Evolutionary conservation across 2,113 vertebrate species (phyloP).

Genomic region (Bos javanicus): DNA sequence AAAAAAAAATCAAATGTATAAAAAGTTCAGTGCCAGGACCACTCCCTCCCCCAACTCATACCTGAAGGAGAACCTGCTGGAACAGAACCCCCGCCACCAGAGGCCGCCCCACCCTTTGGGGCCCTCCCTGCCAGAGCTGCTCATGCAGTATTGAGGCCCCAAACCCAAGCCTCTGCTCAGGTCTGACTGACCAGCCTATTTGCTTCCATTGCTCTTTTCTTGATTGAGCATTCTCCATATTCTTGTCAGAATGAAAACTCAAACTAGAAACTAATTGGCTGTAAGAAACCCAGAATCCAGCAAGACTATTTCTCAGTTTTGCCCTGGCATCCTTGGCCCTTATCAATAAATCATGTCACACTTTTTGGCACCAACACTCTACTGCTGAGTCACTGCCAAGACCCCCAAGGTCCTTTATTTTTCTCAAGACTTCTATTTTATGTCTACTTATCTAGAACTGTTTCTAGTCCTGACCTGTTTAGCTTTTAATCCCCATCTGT

Average conservation of each 20-base stretch:
- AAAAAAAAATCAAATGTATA: background rate
- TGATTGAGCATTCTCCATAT: background rate
- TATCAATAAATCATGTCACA: background rate
- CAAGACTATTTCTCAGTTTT: background rate
- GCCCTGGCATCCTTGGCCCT: background rate
- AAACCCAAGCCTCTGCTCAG: background rate
- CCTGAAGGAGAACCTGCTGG: background rate
- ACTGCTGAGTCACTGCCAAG: background rate
- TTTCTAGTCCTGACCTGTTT: background rate
- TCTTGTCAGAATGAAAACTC: slow-evolving; percentile 24
- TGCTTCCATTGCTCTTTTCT: background rate
- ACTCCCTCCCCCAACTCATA: background rate
- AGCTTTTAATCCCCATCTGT: background rate
- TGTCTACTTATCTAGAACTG: background rate
- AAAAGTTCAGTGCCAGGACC: background rate
- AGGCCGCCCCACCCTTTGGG: background rate
- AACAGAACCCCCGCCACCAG: background rate
- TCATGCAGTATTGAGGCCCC: background rate
- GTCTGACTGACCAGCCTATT: background rate
- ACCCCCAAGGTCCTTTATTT: background rate
- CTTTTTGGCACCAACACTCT: background rate
- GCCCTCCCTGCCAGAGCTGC: background rate
- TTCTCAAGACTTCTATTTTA: background rate
- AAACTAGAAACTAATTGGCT: background rate
- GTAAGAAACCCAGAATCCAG: background rate